Percentiles rank a stretch among this genome's conserved stretches.
Conservation (phyloP, 2,797 vertebrate genomes). For the Argyrosomus regius region DNA sequence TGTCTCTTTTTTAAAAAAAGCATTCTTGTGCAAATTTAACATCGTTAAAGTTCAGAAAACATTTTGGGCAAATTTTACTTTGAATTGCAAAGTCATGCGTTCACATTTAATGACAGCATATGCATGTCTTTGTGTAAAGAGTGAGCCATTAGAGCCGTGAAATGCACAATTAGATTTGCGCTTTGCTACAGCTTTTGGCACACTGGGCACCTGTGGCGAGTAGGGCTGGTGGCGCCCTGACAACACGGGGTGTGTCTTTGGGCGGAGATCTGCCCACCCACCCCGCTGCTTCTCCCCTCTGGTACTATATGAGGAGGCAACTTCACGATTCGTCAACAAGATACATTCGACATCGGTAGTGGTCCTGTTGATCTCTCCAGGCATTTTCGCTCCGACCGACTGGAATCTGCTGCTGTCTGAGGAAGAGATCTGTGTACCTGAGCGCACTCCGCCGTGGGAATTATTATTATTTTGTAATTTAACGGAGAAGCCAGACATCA, state of each 20-base stretch:
- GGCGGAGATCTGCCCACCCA: constrained; percentile 72
- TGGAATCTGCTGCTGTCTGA: background rate
- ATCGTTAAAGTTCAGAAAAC: background rate
- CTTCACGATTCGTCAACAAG: constrained; percentile 19
- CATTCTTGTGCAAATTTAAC: background rate
- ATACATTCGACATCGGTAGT: background rate
- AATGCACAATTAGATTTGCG: constrained; percentile 55
- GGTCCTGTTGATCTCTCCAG: background rate
- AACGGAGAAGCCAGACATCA: constrained; percentile 54
- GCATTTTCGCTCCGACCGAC: background rate
- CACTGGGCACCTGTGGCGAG: constrained; percentile 71
- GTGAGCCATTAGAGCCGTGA: constrained; percentile 38
- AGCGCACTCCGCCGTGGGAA: constrained; percentile 8
- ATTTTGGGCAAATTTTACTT: background rate
- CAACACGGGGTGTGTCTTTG: constrained; percentile 72
- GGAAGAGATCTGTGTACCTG: background rate
- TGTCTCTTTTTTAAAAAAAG: too few relatives aligned
- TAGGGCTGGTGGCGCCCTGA: constrained; percentile 46
- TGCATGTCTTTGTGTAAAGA: background rate
- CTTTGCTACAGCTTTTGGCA: constrained; percentile 48
- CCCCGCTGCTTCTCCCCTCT: constrained; percentile 55
- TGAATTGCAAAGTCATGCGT: background rate
- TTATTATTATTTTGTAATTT: background rate
- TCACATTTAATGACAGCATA: constrained; percentile 13
- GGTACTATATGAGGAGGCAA: constrained; percentile 76